Evolutionary conservation across 2,797 vertebrate genomes (phyloP).

Genomic region (Merluccius polli): DNA sequence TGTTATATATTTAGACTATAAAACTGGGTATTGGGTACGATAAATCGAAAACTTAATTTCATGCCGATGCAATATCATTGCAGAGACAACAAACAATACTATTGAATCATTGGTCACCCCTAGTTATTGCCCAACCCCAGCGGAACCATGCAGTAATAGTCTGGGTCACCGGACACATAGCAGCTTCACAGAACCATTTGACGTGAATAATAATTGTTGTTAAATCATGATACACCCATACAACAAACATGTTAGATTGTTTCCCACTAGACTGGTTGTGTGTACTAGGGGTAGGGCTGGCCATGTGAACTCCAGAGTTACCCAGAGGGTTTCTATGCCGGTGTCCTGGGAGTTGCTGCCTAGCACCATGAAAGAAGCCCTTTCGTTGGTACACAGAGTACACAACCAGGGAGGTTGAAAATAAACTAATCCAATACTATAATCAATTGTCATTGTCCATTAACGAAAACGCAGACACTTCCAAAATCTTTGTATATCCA

Average conservation of each 20-base stretch:
- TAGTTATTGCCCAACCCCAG: not conserved
- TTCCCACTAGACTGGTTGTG: slow-evolving; percentile 10
- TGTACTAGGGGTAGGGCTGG: slow-evolving; percentile 29
- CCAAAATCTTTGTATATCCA: not conserved
- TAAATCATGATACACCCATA: not conserved
- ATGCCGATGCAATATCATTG: no score
- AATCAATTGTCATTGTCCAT: not conserved
- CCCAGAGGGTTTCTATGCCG: slow-evolving; percentile 60
- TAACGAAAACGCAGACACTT: not conserved
- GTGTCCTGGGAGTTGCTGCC: slow-evolving; percentile 70
- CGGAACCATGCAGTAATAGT: not conserved
- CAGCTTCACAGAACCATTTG: not conserved
- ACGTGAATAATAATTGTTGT: not conserved
- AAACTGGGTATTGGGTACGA: no score
- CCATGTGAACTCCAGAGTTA: slow-evolving; percentile 38
- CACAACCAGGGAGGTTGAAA: slow-evolving; percentile 4
- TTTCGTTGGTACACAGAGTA: slow-evolving; percentile 46
- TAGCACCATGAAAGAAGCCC: slow-evolving; percentile 32
- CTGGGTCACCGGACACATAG: not conserved
- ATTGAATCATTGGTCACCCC: no score
- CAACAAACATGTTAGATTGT: not conserved
- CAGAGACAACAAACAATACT: no score
- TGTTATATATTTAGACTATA: no score
- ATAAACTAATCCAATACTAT: not conserved
- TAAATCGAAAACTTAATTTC: no score